phyloP scores from a whole-genome alignment of 2,888 invertebrate species.

The Napeogenes inachia region DNA sequence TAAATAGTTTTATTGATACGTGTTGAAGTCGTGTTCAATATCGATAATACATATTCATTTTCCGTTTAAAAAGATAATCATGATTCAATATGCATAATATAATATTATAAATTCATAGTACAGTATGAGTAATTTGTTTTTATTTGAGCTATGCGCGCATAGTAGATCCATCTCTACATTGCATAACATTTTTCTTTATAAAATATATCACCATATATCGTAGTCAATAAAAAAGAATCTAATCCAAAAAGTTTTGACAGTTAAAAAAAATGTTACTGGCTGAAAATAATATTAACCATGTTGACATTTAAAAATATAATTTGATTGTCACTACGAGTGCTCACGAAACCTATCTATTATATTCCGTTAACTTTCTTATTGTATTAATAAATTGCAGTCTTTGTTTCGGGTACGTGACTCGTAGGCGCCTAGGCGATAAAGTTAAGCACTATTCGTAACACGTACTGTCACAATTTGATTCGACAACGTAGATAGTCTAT shows the following conservation, averaged over 20 bases:
- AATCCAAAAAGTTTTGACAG: too few relatives aligned
- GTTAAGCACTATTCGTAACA: slow-evolving; percentile 46
- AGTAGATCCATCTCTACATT: too few relatives aligned
- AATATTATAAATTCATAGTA: slow-evolving; percentile 5
- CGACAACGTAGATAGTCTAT: slow-evolving; percentile 48
- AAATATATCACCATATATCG: too few relatives aligned
- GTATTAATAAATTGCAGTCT: slow-evolving; percentile 29
- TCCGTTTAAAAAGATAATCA: not conserved
- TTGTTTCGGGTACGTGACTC: slow-evolving; percentile 50
- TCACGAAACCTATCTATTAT: not conserved
- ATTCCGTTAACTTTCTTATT: slow-evolving; percentile 31
- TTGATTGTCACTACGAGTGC: not conserved
- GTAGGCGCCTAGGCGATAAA: slow-evolving; percentile 37
- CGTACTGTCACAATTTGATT: slow-evolving; percentile 45
- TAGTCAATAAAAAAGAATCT: too few relatives aligned
- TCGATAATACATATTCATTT: not conserved
- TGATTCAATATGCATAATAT: not conserved
- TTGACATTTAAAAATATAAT: not conserved
- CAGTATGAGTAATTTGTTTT: slow-evolving; percentile 2
- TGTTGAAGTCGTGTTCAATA: too few relatives aligned
- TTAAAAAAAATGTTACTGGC: too few relatives aligned
- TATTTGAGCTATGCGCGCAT: not conserved
- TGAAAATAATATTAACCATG: not conserved
- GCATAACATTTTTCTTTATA: too few relatives aligned
- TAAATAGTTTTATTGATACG: too few relatives aligned